Evolutionary conservation across 2,113 vertebrate genomes (phyloP), one percentile per base, ranked within the genome.

Genomic region (Amphiprion percula): DNA sequence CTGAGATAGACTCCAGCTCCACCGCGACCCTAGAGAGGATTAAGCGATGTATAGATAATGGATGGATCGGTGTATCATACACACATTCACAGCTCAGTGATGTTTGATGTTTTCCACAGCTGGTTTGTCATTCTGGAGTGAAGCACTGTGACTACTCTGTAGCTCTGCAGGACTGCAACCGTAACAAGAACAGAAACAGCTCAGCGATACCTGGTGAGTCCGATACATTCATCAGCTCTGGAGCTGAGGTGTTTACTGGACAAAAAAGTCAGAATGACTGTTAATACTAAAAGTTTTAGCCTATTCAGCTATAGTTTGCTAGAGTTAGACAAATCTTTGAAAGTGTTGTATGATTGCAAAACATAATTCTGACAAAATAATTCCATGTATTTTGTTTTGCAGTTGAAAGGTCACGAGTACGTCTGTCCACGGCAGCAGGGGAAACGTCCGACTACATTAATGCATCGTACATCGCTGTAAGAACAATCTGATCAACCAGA

Each of bases 391-490:
- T 7, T 50, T 9, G 49, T 50, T n/a, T n/a, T 94, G 47, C 90
- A 98, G 97, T 95, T 76, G 97, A 98, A 86, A 94, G 95, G 88
- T 97, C 96, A 9, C 94, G 96, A 78, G 97, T 98, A 52, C 92
- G 95, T 64, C 94, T 98, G 80, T 95, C 95, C 1, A 94, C 94
- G 0, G 68, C 94, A 2, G 93, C 90, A 4, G 95, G 94, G 56
- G 97, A 98, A 84, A 91, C 95, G 1, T 94, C 96, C 2, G 97
- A 98, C 87, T 98, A 98, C 90, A 97, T 98, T 60, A 98, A 98
- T 69, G 97, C 97, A 19, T 98, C 97, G 7, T 97, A 96, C 62
- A 87, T 98, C 55, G 90, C 96, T 90, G 97, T 98, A 93, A 95
- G 96, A 76, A 15, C 59, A 39, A 37, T 9, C 3, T 11, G 6